Base-by-base conservation (phyloP, 2,113 vertebrate genomes). In the Malurus cyaneus region DNA sequence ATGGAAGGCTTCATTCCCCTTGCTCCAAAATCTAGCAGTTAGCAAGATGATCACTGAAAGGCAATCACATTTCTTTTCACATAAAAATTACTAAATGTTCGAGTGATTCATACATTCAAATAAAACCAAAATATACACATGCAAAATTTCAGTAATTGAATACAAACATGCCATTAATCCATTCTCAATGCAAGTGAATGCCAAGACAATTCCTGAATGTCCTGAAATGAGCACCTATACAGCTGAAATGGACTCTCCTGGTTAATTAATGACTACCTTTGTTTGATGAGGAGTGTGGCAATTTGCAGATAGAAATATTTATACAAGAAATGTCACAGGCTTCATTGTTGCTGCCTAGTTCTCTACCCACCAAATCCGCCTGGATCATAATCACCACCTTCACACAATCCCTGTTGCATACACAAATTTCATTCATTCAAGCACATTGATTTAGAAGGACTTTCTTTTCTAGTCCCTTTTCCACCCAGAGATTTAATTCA, bases 221-320 rank as follows among this genome's bases (percentile, higher is more conserved):
- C 54, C 49, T 46, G 74, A 92, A 92, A 81, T 53, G n/a, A 96
- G 52, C 44, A 52, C 47, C 42, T 65, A 16, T 71, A 64, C 46
- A 74, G 66, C 46, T 88, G 92, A 60, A 93, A 77, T 34, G 54
- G 65, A 76, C 90, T 93, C 73, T 73, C 49, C 41, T 64, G 26
- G 61, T 56, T 89, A 72, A 93, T 87, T 91, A 78, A 85, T 80
- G 77, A 66, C 62, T 79, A 19, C 53, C n/a, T 56, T 52, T 64
- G 34, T 42, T 70, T 60, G 59, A 72, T 73, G 53, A 88, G n/a
- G 46, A 31, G 50, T 20, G 31, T 31, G 70, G 46, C 70, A 88
- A 76, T 88, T 88, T 86, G 49, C 9, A 8, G 81, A 91, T 26
- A 89, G 41, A 57, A 74, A 71, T 92, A 73, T 82, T 96, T 94